Evolutionary conservation across 2,113 vertebrate species (phyloP), one percentile per base, ranked within the genome.

Genomic region (Chamaetylas fuelleborni): DNA sequence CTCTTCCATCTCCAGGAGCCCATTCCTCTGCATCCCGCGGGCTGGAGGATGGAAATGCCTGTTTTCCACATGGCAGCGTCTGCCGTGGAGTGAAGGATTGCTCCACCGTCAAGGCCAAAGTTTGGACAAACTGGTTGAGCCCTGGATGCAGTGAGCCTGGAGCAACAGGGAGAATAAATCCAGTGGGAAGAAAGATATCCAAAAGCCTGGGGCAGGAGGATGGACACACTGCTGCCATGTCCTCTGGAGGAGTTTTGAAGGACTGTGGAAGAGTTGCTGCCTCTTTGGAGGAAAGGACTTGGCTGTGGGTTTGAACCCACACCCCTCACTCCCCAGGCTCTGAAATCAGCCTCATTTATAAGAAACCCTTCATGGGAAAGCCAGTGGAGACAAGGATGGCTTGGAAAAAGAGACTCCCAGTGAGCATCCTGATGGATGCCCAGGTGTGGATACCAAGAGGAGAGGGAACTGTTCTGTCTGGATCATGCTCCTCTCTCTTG

Each of bases 401-500:
- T 61, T 40, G n/a, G 45, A 33, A 66, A 70, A 51, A 56, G n/a
- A 29, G 5, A 17, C 5, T 83, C 24, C 51, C 54, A 36, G 67
- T 1, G 19, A 81, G 36, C 16, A 28, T 13, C 23, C 38, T 31
- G 45, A 15, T 3, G 62, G 74, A 47, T 67, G 5, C 5, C n/a
- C 6, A 1, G 31, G 45, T 9, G 5, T 1, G 6, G 67, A 29
- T 4, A 8, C 10, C 4, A 6, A 24, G 50, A 31, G 48, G 54
- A 69, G 74, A 14, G 19, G 18, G 57, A 71, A 8, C 33, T 2
- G 3, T 1, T 2, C 20, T 8, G 2, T 31, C 14, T 69, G 42
- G 43, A 15, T 20, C 12, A 2, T 3, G 24, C n/a, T 70, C 7
- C 24, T 65, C 7, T 51, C 6, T 34, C 60, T n/a, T 6, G 5